Evolutionary conservation across 2,113 vertebrate species (phyloP), one percentile per base, ranked within the genome.

Genomic region (Phodopus roborovskii): DNA sequence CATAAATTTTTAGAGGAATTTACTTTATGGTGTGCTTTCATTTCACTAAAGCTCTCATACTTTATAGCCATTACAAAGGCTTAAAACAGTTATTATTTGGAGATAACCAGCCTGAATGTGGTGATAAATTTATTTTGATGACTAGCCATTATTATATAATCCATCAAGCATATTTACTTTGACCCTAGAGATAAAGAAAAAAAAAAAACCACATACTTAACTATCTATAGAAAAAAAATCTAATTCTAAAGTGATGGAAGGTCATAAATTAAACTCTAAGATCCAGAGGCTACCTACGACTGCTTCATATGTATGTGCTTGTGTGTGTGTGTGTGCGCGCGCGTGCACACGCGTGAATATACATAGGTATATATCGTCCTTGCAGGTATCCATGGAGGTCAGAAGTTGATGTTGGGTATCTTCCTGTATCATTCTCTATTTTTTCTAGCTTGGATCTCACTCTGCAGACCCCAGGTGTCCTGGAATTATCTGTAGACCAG

Each of bases 11-110:
- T 15, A 85, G 91, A 89, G 30, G 20, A 90, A 93, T 96, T 96
- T 96, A 68, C 95, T 93, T 91, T 84, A 24, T 66, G 42, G 64
- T 17, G 6, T 36, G 10, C 89, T 82, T 82, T 97, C 93, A 93
- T 83, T 97, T 91, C 92, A 81, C 94, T 96, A 92, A 95, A 93
- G 60, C 82, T 91, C 78, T 50, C 22, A 66, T 87, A 77, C 58
- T 94, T 96, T 88, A 71, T 75, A 84, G 92, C 56, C 58, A 87
- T 88, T 60, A 28, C 70, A 85, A 36, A 79, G 68, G 64, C 74
- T 95, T 78, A 74, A 70, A 93, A 82, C 22, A 86, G 66, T 92
- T 95, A 86, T 94, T 85, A 77, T 83, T 95, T 86, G 84, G 79
- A 91, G 91, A 66, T 95, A 68, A 90, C 92, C 42, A 91, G 68